Evolutionary conservation across 1,140 invertebrate species (phyloP).

Genomic region (Phocides pigmalion): DNA sequence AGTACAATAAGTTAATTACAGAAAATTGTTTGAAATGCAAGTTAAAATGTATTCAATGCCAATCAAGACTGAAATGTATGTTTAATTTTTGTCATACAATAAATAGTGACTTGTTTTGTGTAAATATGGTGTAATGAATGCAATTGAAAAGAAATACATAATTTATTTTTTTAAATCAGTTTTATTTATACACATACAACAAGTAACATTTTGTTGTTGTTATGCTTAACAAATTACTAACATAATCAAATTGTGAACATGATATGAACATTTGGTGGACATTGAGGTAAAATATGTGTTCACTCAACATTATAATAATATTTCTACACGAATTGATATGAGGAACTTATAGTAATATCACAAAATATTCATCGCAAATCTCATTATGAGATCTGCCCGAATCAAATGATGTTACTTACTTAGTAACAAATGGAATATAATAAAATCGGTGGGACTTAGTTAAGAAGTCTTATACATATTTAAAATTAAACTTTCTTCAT

Average conservation of each 20-base stretch:
- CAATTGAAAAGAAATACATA: slow-evolving; percentile 74
- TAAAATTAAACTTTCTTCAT: no score
- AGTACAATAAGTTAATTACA: slow-evolving; percentile 16
- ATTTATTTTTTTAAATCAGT: slow-evolving; percentile 72
- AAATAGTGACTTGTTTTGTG: slow-evolving; percentile 57
- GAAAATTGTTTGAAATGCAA: slow-evolving; percentile 33
- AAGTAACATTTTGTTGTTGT: slow-evolving; percentile 5
- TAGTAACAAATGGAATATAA: not conserved
- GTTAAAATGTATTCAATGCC: slow-evolving; percentile 76
- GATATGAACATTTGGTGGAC: slow-evolving; percentile 32
- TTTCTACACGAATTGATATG: not conserved
- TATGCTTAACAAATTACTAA: slow-evolving; percentile 5
- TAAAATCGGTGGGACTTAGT: not conserved
- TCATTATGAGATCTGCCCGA: not conserved
- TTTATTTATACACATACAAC: slow-evolving; percentile 46
- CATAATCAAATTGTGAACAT: slow-evolving; percentile 35
- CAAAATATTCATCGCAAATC: slow-evolving; percentile 8
- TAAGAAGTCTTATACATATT: no score
- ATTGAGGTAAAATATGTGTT: not conserved
- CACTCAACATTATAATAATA: no score
- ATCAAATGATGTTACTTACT: not conserved
- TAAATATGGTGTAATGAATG: slow-evolving; percentile 69
- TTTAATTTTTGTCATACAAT: slow-evolving; percentile 46
- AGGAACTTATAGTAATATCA: not conserved
- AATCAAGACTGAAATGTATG: slow-evolving; percentile 75